Conservation (phyloP, 1,140 invertebrate genomes). For the Babylonia areolata region DNA sequence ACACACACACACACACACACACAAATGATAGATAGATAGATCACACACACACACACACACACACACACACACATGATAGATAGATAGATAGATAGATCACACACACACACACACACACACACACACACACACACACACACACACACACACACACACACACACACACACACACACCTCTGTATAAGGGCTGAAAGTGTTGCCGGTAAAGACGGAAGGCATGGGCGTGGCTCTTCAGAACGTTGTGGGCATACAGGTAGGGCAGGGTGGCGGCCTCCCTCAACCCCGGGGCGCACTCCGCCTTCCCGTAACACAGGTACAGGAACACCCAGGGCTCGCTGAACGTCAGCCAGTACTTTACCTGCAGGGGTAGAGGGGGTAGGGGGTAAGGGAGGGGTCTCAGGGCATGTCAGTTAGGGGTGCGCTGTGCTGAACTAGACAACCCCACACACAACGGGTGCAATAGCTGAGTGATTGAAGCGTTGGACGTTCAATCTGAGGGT, state of each 20-base stretch:
- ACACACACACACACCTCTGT: background rate
- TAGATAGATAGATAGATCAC: no score
- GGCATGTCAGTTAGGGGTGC: no score
- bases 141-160: no score
- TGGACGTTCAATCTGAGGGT: no score
- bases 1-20: no score
- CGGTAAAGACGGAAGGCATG: conserved; percentile 69
- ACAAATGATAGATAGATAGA: no score
- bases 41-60: no score
- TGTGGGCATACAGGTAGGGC: conserved; percentile 62
- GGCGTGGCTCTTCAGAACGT: conserved; percentile 71
- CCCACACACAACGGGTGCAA: no score
- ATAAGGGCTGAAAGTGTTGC: background rate
- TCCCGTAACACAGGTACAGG: conserved; percentile 67
- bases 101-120: background rate
- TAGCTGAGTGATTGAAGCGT: no score
- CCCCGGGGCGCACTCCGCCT: conserved; percentile 64
- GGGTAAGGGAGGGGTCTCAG: background rate
- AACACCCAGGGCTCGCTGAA: conserved; percentile 75
- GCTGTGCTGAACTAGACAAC: no score
- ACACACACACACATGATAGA: no score
- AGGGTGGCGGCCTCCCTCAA: conserved; percentile 47
- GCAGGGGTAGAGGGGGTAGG: background rate
- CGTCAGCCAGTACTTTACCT: conserved; percentile 77
- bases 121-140: background rate